These are phyloP conservation scores for Iselma pallidipennis DNA, from an alignment of 2,888 invertebrate genomes.

Conservation along the genomic window DNA sequence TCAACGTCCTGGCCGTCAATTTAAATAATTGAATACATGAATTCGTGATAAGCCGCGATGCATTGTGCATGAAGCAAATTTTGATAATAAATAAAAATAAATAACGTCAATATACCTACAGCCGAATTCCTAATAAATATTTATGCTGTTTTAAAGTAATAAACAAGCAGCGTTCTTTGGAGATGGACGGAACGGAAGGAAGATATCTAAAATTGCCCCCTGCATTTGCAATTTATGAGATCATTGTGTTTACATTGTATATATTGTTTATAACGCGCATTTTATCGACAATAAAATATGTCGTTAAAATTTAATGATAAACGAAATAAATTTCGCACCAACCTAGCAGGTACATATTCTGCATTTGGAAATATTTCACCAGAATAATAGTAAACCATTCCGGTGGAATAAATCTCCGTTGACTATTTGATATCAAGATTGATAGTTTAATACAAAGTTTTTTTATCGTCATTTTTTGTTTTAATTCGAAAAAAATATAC, in stretches of 20 bases:
- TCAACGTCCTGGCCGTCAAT: slow-evolving; percentile 50
- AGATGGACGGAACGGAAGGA: slow-evolving; percentile 29
- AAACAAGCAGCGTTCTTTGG: slow-evolving; percentile 34
- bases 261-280: slow-evolving; percentile 35
- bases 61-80: slow-evolving; percentile 57
- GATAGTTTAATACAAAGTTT: too few relatives aligned
- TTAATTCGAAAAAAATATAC: neutral
- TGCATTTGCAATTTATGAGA: slow-evolving; percentile 38
- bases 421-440: too few relatives aligned
- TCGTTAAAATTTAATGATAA: slow-evolving; percentile 38
- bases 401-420: too few relatives aligned
- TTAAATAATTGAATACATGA: slow-evolving; percentile 59
- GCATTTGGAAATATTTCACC: neutral
- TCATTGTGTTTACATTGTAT: slow-evolving; percentile 37
- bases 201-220: slow-evolving; percentile 35
- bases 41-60: slow-evolving; percentile 56
- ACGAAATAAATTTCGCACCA: slow-evolving; percentile 20
- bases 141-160: slow-evolving; percentile 50
- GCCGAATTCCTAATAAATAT: slow-evolving; percentile 51
- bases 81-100: slow-evolving; percentile 58
- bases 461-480: neutral
- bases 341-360: neutral
- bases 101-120: slow-evolving; percentile 50
- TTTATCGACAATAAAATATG: slow-evolving; percentile 40
- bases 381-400: neutral